These are phyloP conservation scores for Rhabdophis nuchalis DNA, from an alignment of 2,797 vertebrate species.

Conservation along the genomic window DNA sequence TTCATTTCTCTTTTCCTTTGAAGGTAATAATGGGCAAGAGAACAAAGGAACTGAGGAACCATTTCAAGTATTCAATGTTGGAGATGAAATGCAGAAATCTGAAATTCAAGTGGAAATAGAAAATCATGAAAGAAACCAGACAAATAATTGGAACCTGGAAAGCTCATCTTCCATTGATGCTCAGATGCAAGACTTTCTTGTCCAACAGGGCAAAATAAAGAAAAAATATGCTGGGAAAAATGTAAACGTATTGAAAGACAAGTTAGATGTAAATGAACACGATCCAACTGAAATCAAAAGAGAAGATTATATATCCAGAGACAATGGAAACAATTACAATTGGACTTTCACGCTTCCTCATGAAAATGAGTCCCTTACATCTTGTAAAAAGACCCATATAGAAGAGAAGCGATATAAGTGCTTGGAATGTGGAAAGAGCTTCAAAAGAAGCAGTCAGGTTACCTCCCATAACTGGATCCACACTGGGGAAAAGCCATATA, in stretches of 20 bases:
- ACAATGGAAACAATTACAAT: not conserved
- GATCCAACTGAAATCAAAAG: not conserved
- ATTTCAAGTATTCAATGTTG: not conserved
- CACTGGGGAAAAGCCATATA: slow-evolving; percentile 62
- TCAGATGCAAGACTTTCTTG: not conserved
- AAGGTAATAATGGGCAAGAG: not conserved
- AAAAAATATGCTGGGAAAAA: not conserved
- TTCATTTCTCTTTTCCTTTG: not conserved
- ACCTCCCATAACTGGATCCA: slow-evolving; percentile 56
- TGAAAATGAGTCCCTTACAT: not conserved
- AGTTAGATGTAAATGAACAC: not conserved
- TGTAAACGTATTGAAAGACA: not conserved
- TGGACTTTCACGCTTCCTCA: not conserved
- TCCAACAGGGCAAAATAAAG: not conserved
- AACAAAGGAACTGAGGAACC: not conserved
- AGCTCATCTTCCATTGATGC: not conserved
- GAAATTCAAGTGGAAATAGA: not conserved
- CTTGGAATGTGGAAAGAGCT: slow-evolving; percentile 56
- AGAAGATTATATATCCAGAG: not conserved
- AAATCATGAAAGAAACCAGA: not conserved
- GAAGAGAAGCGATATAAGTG: slow-evolving; percentile 63
- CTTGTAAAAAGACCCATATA: slow-evolving; percentile 54
- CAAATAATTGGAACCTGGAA: not conserved
- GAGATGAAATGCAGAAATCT: not conserved
- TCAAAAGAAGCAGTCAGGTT: slow-evolving; percentile 59